phyloP scores from a whole-genome alignment of 2,113 vertebrate species.

The Piaya cayana region DNA sequence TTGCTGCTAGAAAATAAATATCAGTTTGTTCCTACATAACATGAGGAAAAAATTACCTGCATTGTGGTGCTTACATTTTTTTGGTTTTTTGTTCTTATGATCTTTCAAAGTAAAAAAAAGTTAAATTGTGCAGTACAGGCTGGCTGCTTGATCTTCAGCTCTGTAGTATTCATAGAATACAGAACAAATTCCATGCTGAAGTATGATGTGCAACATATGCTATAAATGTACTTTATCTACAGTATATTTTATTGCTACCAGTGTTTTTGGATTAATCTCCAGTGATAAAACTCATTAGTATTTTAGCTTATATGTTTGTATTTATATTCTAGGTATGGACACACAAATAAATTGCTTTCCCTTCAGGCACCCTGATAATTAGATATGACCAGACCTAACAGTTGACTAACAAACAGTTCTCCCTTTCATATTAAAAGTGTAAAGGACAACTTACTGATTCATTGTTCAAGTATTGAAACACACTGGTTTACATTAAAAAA shows the following conservation, averaged over 20 bases:
- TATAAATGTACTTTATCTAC: background rate
- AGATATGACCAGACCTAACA: background rate
- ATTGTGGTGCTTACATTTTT: background rate
- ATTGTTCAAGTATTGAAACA: background rate
- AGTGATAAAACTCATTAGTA: background rate
- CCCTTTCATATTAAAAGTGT: background rate
- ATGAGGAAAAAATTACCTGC: background rate
- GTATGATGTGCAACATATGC: background rate
- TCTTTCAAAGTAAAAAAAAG: background rate
- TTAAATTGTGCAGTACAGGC: background rate
- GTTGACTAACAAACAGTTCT: background rate
- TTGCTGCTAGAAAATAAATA: background rate
- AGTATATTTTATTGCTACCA: background rate
- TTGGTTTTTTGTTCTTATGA: background rate
- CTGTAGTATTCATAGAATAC: background rate
- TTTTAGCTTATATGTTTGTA: too few relatives aligned
- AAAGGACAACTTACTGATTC: background rate
- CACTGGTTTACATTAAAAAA: background rate
- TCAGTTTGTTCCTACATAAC: background rate
- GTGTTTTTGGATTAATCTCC: background rate
- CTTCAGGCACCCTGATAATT: background rate
- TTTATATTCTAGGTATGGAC: background rate
- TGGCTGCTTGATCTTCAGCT: background rate
- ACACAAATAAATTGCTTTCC: background rate
- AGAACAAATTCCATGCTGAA: background rate